phyloP scores from a whole-genome alignment of 2,113 vertebrate species.

The Bufo bufo region DNA sequence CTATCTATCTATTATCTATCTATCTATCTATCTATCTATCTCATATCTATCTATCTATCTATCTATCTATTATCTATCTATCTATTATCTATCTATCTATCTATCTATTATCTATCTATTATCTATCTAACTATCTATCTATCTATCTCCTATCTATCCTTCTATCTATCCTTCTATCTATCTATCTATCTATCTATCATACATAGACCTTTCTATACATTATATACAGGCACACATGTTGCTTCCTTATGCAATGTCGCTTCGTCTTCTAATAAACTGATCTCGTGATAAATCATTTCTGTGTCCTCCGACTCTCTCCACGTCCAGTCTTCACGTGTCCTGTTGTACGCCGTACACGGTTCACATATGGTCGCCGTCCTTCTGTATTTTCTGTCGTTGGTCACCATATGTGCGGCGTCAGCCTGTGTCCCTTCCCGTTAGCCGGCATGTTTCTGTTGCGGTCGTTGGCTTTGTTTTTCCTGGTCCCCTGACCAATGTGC shows the following conservation, averaged over 20 bases:
- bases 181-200: conserved; percentile 11
- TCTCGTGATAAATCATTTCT: not conserved
- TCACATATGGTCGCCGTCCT: not conserved
- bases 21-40: not conserved
- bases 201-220: not conserved
- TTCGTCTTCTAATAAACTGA: not conserved
- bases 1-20: not conserved
- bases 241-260: not conserved
- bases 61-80: not conserved
- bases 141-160: conserved; percentile 12
- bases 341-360: not conserved
- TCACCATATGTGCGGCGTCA: not conserved
- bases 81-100: too few species aligned
- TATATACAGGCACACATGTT: not conserved
- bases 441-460: not conserved
- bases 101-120: not conserved
- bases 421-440: not conserved
- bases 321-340: not conserved
- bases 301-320: not conserved
- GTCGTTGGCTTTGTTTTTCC: not conserved
- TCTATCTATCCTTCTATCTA: conserved; percentile 27
- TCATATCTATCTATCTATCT: conserved; percentile 17
- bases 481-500: not conserved
- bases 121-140: conserved; percentile 6
- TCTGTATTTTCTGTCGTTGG: not conserved